These are phyloP conservation scores for Triops longicaudatus DNA, from an alignment of 1,140 invertebrate species.

Conservation along the genomic window DNA sequence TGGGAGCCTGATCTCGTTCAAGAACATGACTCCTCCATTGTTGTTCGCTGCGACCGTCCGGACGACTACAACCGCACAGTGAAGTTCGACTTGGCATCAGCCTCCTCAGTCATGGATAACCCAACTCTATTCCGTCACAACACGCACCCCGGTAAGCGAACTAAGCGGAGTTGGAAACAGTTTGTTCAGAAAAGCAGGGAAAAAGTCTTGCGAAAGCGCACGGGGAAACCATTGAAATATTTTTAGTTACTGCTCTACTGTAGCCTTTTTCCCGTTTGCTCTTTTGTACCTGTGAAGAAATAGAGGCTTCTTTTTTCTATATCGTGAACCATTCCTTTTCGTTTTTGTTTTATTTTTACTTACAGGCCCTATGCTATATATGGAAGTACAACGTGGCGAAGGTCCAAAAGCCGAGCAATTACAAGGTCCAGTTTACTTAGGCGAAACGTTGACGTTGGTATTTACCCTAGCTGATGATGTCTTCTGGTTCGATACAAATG, in stretches of 20 bases:
- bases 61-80: conserved; percentile 35
- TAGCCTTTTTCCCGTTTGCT: not conserved
- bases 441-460: conserved; percentile 33
- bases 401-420: conserved; percentile 32
- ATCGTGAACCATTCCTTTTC: not conserved
- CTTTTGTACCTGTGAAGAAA: not conserved
- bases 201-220: not conserved
- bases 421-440: conserved; percentile 32
- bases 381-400: conserved; percentile 34
- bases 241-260: not conserved
- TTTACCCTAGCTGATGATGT: conserved; percentile 33
- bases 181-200: not conserved
- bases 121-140: conserved; percentile 23
- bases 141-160: conserved; percentile 31
- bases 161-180: not conserved
- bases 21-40: conserved; percentile 32
- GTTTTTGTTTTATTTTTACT: not conserved
- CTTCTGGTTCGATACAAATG: conserved; percentile 34
- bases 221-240: not conserved
- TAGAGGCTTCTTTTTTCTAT: not conserved
- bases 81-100: conserved; percentile 31
- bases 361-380: conserved; percentile 34
- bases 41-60: conserved; percentile 33
- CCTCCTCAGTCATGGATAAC: not conserved
- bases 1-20: conserved; percentile 33